Conservation (phyloP, 2,888 invertebrate genomes). For the Cecidostiba fungosa region DNA sequence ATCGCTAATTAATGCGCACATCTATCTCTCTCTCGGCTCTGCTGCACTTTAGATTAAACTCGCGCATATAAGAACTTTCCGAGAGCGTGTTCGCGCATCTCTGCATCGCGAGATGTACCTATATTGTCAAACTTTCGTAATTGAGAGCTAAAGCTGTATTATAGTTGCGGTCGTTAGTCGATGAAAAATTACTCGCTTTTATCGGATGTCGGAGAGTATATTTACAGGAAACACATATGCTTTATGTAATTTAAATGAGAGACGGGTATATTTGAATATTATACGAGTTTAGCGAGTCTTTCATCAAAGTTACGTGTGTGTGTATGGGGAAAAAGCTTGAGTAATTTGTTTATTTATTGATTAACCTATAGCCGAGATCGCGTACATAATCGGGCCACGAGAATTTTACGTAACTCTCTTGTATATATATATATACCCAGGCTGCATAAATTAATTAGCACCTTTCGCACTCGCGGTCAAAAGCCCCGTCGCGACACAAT, state of each 20-base stretch:
- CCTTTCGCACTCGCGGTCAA: no score
- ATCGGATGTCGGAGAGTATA: no score
- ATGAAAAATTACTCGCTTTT: no score
- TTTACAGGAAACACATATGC: no score
- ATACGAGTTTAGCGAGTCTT: background rate
- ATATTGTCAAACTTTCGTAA: slow-evolving; percentile 2
- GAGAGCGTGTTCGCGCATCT: background rate
- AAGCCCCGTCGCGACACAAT: no score
- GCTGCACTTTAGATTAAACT: background rate
- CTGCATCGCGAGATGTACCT: background rate
- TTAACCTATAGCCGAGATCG: no score
- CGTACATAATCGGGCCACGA: background rate
- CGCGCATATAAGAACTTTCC: background rate
- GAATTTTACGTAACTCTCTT: background rate
- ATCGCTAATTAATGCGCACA: slow-evolving; percentile 2
- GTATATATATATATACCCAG: no score
- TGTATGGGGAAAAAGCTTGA: background rate
- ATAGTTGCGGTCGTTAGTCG: no score
- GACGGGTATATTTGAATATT: background rate
- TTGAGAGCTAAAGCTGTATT: no score
- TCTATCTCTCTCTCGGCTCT: background rate
- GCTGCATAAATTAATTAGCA: background rate
- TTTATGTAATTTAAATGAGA: no score
- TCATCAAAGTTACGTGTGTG: background rate
- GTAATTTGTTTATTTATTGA: background rate